Base-by-base conservation (phyloP, 2,113 vertebrate genomes). In the Hymenochirus boettgeri region DNA sequence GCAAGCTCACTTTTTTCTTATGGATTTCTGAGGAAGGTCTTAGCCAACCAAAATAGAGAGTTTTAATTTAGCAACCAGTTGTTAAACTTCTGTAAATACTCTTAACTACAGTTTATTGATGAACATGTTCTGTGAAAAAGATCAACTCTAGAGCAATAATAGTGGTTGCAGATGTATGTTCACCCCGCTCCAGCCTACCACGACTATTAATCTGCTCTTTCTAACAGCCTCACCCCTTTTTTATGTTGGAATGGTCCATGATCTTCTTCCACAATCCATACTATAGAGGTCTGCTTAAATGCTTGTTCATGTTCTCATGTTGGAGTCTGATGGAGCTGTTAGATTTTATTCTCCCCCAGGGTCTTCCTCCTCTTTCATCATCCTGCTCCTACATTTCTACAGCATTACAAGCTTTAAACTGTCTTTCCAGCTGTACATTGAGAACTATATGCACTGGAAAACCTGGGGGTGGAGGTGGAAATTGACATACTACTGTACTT, bases 361-460 rank as follows among this genome's bases (percentile, higher is more conserved):
- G 31, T 29, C 22, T 15, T 7, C 5, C 25, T 67, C 31, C 18
- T 33, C 64, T 66, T 52, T 66, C 56, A 66, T 66, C 56, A 66
- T 59, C 57, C 18, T 29, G 56, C 13, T 24, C 15, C 27, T 59
- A 51, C 47, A 53, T 42, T 33, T 67, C 47, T 12, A 22, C 55
- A n/a, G n/a, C 33, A 52, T 59, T 67, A 42, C 55, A 29, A 18
- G 18, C 45, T 59, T 4, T 57, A 37, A 66, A 51, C 11, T 27
- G 1, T 66, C n/a, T 66, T 51, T 58, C 55, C 57, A 69, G 57
- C 64, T 67, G 56, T 69, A 60, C n/a, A n/a, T n/a, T n/a, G n/a
- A n/a, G n/a, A n/a, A n/a, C n/a, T n/a, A n/a, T n/a, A n/a, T n/a
- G n/a, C n/a, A n/a, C n/a, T n/a, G n/a, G n/a, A n/a, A n/a, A n/a